Base-by-base conservation (phyloP, 2,888 invertebrate genomes). In the Rhynchonema sp. region DNA sequence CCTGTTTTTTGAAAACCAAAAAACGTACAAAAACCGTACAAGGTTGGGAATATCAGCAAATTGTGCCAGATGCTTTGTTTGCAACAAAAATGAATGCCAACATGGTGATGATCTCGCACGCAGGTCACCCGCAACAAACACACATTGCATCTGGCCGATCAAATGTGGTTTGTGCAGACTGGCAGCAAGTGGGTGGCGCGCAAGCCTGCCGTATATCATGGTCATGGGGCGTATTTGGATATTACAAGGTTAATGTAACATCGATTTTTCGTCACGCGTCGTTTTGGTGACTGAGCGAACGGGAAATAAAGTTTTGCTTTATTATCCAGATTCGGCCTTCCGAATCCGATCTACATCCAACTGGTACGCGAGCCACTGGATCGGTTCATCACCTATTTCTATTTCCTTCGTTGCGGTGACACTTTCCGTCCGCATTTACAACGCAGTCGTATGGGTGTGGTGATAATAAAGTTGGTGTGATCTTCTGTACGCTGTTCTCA, bases 121-220 rank as follows among this genome's bases (percentile, higher is more conserved):
- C n/a, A 54, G 6, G 54, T 54, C 3, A 54, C 27, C 3, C 26
- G 54, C 22, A 54, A 54, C 23, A 54, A 54, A 27, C 54, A 54
- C 54, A 54, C 54, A 27, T 22, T 54, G 28, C 26, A 54, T 27
- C 26, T 54, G 3, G 26, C 28, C 17, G 54, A 54, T 22, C 54
- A 54, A 27, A 13, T 22, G 54, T 54, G 54, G 54, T 27, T 96
- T 77, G 86, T 86, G 65, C 82, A 84, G 67, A 98, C 98, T 75
- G 82, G 96, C 57, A 86, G 87, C 1, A 80, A 81, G 62, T 98
- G 96, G 96, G 78, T 82, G 66, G 81, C 81, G 59, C 84, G 87
- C 76, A 87, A 89, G 74, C 96, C 96, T 54, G 91, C 90, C 0
- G 79, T 98, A 59, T 96, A 92, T 76, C 96, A 98, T 76, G 96